These are phyloP conservation scores for Erpornis zantholeuca DNA, from an alignment of 2,113 vertebrate genomes.

Conservation along the genomic window DNA sequence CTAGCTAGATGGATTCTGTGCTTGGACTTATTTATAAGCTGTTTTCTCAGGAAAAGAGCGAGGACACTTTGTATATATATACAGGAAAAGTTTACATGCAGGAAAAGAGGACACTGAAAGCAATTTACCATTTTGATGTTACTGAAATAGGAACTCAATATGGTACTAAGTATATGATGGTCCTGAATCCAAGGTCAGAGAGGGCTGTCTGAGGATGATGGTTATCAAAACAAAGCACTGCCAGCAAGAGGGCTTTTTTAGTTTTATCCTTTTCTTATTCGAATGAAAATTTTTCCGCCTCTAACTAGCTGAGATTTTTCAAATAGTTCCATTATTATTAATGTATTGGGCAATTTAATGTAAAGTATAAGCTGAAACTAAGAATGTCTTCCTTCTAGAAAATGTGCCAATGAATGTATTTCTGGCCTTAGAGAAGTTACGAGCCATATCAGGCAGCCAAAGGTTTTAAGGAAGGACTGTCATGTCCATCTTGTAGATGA, in stretches of 20 bases:
- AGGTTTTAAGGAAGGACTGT: background rate
- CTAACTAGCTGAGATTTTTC: background rate
- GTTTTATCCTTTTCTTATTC: background rate
- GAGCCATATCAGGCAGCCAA: background rate
- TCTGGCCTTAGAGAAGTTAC: background rate
- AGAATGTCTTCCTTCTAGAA: background rate
- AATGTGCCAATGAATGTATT: background rate
- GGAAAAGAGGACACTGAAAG: background rate
- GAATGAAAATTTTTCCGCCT: background rate
- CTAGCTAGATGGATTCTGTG: background rate
- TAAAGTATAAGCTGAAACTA: background rate
- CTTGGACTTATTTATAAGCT: background rate
- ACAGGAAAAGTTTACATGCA: background rate
- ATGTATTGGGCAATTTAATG: background rate
- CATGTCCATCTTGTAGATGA: background rate
- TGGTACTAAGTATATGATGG: background rate
- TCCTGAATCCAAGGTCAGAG: slow-evolving; percentile 11
- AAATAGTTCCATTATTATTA: background rate
- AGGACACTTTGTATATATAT: background rate
- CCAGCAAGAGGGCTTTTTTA: background rate
- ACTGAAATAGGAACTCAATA: background rate
- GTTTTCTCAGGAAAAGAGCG: background rate
- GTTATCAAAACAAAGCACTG: slow-evolving; percentile 3
- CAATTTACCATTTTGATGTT: slow-evolving; percentile 12
- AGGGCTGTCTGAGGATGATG: background rate